Evolutionary conservation across 64 coral and sea anemone genomes (phyloP).

Genomic region (Acropora yongei): DNA sequence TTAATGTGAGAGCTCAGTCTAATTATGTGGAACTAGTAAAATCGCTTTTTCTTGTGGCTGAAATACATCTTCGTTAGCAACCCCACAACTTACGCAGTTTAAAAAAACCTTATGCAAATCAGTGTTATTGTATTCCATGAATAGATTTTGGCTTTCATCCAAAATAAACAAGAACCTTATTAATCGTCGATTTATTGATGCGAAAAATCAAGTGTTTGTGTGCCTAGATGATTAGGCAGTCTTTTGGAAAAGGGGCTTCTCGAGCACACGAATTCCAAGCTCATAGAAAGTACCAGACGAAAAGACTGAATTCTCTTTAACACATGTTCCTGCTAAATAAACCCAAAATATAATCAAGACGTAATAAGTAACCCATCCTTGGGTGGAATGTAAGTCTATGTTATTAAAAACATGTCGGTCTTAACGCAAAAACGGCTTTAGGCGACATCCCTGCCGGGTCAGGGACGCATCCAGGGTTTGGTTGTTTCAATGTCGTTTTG

Average conservation of each 20-base stretch:
- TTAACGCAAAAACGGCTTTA: background rate
- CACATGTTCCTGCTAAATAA: too few relatives aligned
- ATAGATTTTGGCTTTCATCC: background rate
- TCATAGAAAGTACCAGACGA: background rate
- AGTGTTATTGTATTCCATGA: background rate
- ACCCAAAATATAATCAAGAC: background rate
- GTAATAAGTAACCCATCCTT: background rate
- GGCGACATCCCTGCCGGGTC: background rate
- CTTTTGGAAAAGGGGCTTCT: background rate
- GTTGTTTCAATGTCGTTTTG: background rate
- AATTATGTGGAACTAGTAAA: background rate
- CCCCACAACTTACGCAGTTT: background rate
- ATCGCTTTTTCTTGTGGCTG: background rate
- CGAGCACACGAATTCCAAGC: background rate
- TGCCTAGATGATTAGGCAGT: background rate
- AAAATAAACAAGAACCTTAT: background rate
- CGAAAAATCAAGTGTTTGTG: background rate
- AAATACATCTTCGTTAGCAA: background rate
- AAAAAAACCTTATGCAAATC: background rate
- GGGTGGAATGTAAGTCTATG: background rate
- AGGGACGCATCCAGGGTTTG: background rate
- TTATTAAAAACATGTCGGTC: background rate
- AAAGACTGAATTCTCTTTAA: too few relatives aligned
- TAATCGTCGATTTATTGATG: background rate
- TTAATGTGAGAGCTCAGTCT: background rate